Conservation (phyloP, 2,797 vertebrate species). For the Macroramphosus scolopax region DNA sequence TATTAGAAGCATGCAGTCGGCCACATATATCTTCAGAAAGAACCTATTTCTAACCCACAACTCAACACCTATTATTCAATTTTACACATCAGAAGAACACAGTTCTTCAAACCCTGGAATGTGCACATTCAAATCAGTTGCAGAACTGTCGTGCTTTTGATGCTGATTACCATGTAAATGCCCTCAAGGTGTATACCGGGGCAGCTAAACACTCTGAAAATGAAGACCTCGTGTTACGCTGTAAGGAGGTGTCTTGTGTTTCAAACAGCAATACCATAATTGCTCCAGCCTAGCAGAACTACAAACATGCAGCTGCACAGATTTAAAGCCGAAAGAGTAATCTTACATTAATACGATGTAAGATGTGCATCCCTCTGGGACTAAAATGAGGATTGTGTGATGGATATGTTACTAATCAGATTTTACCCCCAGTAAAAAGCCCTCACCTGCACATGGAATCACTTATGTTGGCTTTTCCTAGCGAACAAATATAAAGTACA, state of each 20-base stretch:
- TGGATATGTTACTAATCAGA: conserved; percentile 59
- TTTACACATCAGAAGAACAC: neutral
- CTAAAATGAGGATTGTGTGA: conserved; percentile 30
- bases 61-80: neutral
- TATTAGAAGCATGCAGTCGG: conserved; percentile 4
- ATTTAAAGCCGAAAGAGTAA: conserved; percentile 33
- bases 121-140: conserved; percentile 41
- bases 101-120: conserved; percentile 21
- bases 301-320: conserved; percentile 37
- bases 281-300: conserved; percentile 36
- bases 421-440: conserved; percentile 13
- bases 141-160: conserved; percentile 54
- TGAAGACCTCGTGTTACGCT: conserved; percentile 61
- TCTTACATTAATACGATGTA: conserved; percentile 45
- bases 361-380: conserved; percentile 35
- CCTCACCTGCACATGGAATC: conserved; percentile 10
- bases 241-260: conserved; percentile 37
- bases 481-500: conserved; percentile 28
- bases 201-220: conserved; percentile 50
- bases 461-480: conserved; percentile 22
- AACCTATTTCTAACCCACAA: conserved; percentile 2
- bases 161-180: conserved; percentile 60
- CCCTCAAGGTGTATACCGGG: conserved; percentile 36
- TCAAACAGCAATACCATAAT: conserved; percentile 51
- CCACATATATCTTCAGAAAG: conserved; percentile 5